Conservation (phyloP, 2,113 vertebrate genomes). For the Myrmecophaga tridactyla region DNA sequence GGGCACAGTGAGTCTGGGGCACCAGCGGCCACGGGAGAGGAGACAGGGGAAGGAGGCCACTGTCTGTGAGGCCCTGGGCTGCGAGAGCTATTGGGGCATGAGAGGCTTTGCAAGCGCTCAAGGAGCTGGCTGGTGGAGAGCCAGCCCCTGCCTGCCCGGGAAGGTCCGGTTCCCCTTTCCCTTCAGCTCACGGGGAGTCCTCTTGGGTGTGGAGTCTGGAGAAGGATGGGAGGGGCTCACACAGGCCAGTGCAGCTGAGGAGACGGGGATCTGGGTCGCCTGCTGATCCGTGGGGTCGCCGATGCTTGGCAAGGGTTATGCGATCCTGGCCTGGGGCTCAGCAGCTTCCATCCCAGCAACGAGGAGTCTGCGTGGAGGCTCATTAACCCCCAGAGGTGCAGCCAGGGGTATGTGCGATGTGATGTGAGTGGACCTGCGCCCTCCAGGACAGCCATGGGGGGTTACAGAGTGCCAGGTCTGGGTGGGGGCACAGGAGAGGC, state of each 20-base stretch:
- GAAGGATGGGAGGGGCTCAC: background rate
- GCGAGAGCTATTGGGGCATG: accelerated
- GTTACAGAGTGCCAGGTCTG: background rate
- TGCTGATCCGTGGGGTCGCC: accelerated
- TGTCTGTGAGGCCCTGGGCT: background rate
- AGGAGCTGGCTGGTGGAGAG: background rate
- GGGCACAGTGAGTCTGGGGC: background rate
- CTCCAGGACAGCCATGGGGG: background rate
- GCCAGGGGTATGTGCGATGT: background rate
- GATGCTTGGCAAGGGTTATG: accelerated
- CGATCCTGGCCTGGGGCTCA: background rate
- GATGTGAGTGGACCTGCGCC: accelerated
- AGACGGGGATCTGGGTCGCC: too few relatives aligned
- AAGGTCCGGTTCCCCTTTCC: accelerated
- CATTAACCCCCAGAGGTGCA: too few relatives aligned
- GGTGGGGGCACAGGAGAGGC: background rate
- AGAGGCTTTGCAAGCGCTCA: background rate
- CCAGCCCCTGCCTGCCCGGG: background rate
- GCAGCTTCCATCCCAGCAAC: background rate
- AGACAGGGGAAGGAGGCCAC: too few relatives aligned
- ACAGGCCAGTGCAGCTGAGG: background rate
- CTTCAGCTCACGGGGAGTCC: background rate
- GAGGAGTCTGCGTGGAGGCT: background rate
- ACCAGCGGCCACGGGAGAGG: too few relatives aligned
- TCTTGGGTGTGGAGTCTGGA: accelerated